phyloP scores from a whole-genome alignment of 2,113 vertebrate genomes.

The Pseudolaguvia tuberculata region DNA sequence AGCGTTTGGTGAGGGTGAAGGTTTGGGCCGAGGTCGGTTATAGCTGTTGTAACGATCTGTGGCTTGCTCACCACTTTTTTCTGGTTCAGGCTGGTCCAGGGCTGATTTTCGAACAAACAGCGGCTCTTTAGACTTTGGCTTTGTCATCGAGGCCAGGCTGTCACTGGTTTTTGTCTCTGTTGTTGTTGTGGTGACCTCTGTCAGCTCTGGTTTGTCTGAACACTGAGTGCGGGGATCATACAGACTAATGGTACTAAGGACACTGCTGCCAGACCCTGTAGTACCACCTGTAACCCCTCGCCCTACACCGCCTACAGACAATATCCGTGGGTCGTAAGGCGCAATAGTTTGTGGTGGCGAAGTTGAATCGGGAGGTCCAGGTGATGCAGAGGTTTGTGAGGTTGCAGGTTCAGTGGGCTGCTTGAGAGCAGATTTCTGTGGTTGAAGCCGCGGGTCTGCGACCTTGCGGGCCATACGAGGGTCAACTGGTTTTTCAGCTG shows the following conservation, averaged over 20 bases:
- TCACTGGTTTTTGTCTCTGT: slow-evolving; percentile 61
- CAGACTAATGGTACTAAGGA: slow-evolving; percentile 85
- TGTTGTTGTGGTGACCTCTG: slow-evolving; percentile 28
- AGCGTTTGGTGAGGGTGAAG: slow-evolving; percentile 57
- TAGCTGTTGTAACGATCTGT: slow-evolving; percentile 92
- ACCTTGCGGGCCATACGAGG: slow-evolving; percentile 77
- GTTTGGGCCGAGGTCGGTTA: slow-evolving; percentile 82
- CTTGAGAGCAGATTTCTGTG: slow-evolving; percentile 67
- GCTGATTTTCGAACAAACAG: slow-evolving; percentile 83
- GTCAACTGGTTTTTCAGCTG: slow-evolving; percentile 78
- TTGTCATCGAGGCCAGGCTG: slow-evolving; percentile 40
- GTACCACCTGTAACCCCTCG: slow-evolving; percentile 58
- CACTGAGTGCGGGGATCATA: slow-evolving; percentile 84
- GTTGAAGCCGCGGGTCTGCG: slow-evolving; percentile 77
- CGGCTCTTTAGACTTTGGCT: slow-evolving; percentile 79
- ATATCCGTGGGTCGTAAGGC: slow-evolving; percentile 83
- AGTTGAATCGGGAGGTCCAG: slow-evolving; percentile 19
- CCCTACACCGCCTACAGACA: slow-evolving; percentile 72
- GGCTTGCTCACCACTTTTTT: slow-evolving; percentile 62
- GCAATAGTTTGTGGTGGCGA: slow-evolving; percentile 68
- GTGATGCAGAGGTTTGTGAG: slow-evolving; percentile 45
- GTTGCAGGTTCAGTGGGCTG: slow-evolving; percentile 51
- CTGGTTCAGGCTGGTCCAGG: slow-evolving; percentile 77
- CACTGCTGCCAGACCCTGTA: slow-evolving; percentile 71
- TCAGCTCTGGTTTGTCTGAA: slow-evolving; percentile 54